Percentiles rank a stretch among this genome's conserved stretches.
Evolutionary conservation across 2,113 vertebrate species (phyloP).

Genomic region (Ctenodactylus gundi): DNA sequence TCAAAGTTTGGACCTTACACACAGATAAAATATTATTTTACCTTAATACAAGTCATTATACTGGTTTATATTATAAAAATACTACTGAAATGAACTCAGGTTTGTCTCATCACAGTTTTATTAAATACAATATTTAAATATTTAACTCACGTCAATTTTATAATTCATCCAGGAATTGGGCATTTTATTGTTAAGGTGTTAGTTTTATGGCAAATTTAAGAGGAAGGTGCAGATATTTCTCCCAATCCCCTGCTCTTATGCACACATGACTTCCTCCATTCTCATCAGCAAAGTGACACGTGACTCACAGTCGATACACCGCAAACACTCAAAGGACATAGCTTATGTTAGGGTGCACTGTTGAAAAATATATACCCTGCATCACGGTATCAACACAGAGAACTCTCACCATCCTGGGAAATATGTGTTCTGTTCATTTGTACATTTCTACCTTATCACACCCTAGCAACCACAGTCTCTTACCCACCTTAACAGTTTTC

Average conservation of each 20-base stretch:
- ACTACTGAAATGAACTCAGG: neutral
- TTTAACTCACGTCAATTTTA: constrained; percentile 45
- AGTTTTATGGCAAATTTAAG: neutral
- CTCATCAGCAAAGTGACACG: no score
- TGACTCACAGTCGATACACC: neutral
- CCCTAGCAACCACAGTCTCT: neutral
- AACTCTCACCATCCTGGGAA: neutral
- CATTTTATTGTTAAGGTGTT: neutral
- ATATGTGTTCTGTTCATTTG: neutral
- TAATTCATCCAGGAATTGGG: constrained; percentile 10
- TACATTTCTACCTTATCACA: rapidly evolving
- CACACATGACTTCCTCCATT: neutral
- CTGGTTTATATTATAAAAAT: constrained; percentile 3
- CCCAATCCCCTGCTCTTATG: neutral
- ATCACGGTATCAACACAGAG: neutral
- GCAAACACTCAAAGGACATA: neutral
- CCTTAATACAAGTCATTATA: constrained; percentile 15
- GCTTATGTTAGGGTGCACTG: neutral
- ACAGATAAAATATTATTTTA: constrained; percentile 27
- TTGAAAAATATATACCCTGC: neutral
- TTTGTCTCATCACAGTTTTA: constrained; percentile 23
- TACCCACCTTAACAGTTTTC: neutral
- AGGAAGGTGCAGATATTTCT: neutral
- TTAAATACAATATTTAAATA: constrained; percentile 16
- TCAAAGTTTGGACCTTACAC: constrained; percentile 35